These are phyloP conservation scores for Cromileptes altivelis DNA, from an alignment of 2,113 vertebrate species.

Conservation along the genomic window DNA sequence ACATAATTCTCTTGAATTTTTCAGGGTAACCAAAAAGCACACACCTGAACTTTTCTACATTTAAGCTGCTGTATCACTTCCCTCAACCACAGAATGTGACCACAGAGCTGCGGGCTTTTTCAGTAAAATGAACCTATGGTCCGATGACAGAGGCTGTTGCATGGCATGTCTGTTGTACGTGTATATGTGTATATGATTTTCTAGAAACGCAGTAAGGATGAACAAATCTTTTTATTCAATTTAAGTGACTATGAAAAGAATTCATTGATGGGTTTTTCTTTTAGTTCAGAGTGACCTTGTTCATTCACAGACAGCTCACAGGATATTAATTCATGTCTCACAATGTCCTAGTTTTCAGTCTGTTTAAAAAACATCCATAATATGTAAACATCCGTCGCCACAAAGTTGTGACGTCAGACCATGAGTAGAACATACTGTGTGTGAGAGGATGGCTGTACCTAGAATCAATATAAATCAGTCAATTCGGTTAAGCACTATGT, in stretches of 20 bases:
- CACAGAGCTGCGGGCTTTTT: not conserved
- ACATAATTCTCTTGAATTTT: too few relatives aligned
- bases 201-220: too few relatives aligned
- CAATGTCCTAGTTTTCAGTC: not conserved
- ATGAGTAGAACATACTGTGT: too few relatives aligned
- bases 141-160: not conserved
- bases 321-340: not conserved
- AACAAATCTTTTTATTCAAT: not conserved
- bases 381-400: not conserved
- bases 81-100: not conserved
- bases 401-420: too few relatives aligned
- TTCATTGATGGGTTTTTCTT: not conserved
- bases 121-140: not conserved
- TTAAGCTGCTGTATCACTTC: not conserved
- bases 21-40: not conserved
- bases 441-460: too few relatives aligned
- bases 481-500: not conserved
- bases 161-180: not conserved
- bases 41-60: not conserved
- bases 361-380: too few relatives aligned
- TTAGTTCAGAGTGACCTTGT: not conserved
- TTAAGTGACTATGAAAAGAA: not conserved
- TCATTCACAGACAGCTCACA: not conserved
- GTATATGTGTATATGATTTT: not conserved
- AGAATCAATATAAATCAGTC: too few relatives aligned